These are phyloP conservation scores for Chalcosyrphus nemorum DNA, from an alignment of 2,888 invertebrate genomes.

Conservation along the genomic window DNA sequence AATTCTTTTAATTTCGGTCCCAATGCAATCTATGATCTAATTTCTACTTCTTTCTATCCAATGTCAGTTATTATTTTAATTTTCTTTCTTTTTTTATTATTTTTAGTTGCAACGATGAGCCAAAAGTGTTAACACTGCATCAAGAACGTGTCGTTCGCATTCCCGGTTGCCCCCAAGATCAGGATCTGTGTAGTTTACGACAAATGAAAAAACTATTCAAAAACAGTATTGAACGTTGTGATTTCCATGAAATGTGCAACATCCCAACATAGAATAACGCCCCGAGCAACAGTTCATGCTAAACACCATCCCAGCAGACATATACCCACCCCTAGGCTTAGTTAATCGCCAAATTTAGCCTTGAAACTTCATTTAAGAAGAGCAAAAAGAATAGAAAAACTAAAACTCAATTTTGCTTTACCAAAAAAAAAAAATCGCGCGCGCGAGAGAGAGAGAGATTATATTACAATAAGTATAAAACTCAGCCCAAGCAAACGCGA, in stretches of 20 bases:
- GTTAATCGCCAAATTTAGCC: conserved; percentile 55
- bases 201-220: conserved; percentile 84
- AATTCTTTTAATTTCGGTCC: too few species aligned
- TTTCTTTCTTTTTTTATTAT: conserved; percentile 39
- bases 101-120: conserved; percentile 83
- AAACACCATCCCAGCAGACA: conserved; percentile 44
- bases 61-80: not conserved
- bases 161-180: conserved; percentile 85
- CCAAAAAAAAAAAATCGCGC: not conserved
- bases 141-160: conserved; percentile 88
- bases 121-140: conserved; percentile 86
- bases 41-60: too few species aligned
- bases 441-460: conserved; percentile 9
- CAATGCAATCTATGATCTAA: too few species aligned
- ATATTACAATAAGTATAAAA: not conserved
- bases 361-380: conserved; percentile 47
- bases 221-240: conserved; percentile 86
- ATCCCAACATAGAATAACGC: conserved; percentile 55
- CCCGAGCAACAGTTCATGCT: conserved; percentile 20
- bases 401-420: conserved; percentile 34
- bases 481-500: not conserved
- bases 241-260: conserved; percentile 86
- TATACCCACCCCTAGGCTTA: conserved; percentile 39
- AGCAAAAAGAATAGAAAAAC: conserved; percentile 29
- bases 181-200: conserved; percentile 86